Conservation (phyloP, 2,113 vertebrate species). For the Cochlearius cochlearius region DNA sequence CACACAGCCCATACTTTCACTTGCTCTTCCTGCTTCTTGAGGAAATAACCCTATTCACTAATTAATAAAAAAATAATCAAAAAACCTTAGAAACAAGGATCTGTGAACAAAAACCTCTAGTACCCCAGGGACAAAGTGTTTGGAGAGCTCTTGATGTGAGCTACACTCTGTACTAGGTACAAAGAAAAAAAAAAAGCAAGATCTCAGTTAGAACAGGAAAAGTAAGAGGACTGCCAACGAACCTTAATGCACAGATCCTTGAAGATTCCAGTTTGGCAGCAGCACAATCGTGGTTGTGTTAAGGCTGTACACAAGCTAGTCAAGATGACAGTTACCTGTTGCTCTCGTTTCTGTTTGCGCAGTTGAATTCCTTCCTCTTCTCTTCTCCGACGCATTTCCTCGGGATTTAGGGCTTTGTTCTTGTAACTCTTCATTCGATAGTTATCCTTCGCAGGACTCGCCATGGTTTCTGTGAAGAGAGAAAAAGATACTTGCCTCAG, state of each 20-base stretch:
- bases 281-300: background rate
- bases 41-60: background rate
- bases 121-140: background rate
- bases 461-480: conserved; percentile 85
- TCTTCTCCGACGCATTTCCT: conserved; percentile 94
- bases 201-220: background rate
- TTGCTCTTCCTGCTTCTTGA: background rate
- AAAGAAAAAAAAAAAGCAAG: background rate
- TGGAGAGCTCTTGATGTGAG: background rate
- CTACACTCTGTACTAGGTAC: background rate
- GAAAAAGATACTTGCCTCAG: background rate
- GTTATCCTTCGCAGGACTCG: conserved; percentile 92
- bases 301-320: background rate
- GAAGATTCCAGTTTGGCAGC: background rate
- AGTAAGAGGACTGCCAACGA: background rate
- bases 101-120: background rate
- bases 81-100: background rate
- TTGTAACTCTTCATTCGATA: conserved; percentile 99
- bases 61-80: background rate
- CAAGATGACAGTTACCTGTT: conserved; percentile 81
- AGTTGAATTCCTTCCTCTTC: conserved; percentile 98
- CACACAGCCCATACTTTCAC: background rate
- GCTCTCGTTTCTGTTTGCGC: conserved; percentile 97
- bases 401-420: conserved; percentile 97
- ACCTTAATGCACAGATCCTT: background rate